Conservation (phyloP, 2,888 invertebrate genomes). For the Phaonia tiefii region DNA sequence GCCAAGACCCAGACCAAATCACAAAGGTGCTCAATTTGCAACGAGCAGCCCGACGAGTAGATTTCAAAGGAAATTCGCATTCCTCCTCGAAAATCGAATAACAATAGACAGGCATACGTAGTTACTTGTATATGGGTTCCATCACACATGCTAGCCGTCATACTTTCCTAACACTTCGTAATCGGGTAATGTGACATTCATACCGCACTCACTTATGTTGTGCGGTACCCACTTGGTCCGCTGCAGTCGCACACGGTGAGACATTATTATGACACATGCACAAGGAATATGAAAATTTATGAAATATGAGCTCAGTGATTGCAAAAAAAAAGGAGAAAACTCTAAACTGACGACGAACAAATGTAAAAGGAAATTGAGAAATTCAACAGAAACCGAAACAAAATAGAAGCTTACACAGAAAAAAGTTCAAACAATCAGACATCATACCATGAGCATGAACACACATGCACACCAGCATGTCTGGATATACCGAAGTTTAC, state of each 20-base stretch:
- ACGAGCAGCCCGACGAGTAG: slow-evolving; percentile 1
- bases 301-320: slow-evolving; percentile 70
- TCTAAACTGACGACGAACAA: slow-evolving; percentile 1
- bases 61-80: slow-evolving; percentile 39
- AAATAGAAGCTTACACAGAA: slow-evolving; percentile 55
- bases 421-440: slow-evolving; percentile 29
- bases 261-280: slow-evolving; percentile 52
- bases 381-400: slow-evolving; percentile 54
- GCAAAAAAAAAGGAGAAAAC: slow-evolving; percentile 54
- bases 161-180: slow-evolving; percentile 12
- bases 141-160: background rate
- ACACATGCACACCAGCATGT: no score
- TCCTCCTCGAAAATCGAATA: slow-evolving; percentile 19
- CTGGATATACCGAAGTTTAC: background rate
- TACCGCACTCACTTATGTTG: background rate
- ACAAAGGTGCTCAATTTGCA: slow-evolving; percentile 42
- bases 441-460: no score
- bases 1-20: slow-evolving; percentile 32
- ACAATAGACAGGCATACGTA: background rate
- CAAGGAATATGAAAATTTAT: slow-evolving; percentile 63
- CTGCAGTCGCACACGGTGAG: background rate
- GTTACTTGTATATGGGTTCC: no score
- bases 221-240: background rate
- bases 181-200: slow-evolving; percentile 28
- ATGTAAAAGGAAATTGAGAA: slow-evolving; percentile 58